These are phyloP conservation scores for Prosapia bicincta DNA, from an alignment of 2,888 invertebrate genomes.

Conservation along the genomic window DNA sequence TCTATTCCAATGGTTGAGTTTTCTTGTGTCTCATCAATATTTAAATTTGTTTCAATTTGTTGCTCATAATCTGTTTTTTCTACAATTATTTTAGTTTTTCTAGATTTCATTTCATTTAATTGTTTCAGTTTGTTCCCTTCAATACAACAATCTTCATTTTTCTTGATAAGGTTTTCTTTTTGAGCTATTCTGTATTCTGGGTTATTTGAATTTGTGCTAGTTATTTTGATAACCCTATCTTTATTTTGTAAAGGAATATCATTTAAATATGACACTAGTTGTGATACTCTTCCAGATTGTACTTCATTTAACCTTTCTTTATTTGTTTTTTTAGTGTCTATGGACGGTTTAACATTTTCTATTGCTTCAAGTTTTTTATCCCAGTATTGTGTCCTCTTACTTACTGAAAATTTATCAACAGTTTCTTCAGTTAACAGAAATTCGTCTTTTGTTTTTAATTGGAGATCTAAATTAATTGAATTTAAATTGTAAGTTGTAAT, in stretches of 20 bases:
- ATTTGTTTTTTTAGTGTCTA: neutral
- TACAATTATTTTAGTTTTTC: no score
- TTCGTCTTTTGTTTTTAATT: no score
- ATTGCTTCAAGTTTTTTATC: constrained; percentile 24
- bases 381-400: constrained; percentile 21
- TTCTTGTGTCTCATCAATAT: no score
- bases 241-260: neutral
- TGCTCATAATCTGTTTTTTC: neutral
- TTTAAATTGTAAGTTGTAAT: no score
- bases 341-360: neutral
- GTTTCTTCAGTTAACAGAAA: no score
- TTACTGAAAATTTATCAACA: constrained; percentile 4
- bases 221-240: neutral
- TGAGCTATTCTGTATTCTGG: neutral
- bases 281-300: constrained; percentile 11
- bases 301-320: neutral
- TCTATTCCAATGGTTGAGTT: no score
- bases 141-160: neutral
- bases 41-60: neutral
- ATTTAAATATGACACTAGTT: constrained; percentile 7
- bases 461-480: no score
- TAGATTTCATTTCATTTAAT: no score
- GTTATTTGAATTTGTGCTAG: neutral
- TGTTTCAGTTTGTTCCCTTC: neutral
- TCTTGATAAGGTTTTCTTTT: neutral